Evolutionary conservation across 1,140 invertebrate species (phyloP).

Genomic region (Drosophila serrata): DNA sequence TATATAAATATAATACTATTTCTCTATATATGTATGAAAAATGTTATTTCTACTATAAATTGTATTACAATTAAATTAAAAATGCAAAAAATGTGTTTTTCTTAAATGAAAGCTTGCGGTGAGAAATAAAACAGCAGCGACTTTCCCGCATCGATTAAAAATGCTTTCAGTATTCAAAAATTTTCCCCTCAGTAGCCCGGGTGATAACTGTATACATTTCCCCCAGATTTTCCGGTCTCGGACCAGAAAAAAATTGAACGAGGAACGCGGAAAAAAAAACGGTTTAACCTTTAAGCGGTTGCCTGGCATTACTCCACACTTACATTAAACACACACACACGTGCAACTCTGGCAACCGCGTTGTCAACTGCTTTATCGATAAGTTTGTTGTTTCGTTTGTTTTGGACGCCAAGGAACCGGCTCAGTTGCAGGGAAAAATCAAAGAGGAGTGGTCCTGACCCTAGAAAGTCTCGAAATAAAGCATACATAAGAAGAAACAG

Average conservation of each 20-base stretch:
- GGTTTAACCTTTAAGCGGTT: constrained; percentile 22
- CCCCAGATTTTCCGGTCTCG: neutral
- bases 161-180: neutral
- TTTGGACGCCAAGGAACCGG: neutral
- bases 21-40: neutral
- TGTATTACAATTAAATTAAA: neutral
- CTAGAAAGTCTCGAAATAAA: neutral
- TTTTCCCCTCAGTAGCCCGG: constrained; percentile 4
- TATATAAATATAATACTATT: neutral
- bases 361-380: constrained; percentile 44
- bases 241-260: constrained; percentile 7
- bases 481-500: neutral
- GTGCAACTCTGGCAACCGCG: constrained; percentile 19
- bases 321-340: neutral
- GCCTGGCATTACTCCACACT: constrained; percentile 12
- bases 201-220: constrained; percentile 22
- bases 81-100: neutral
- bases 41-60: neutral
- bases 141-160: neutral
- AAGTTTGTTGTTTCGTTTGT: constrained; percentile 32
- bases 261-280: constrained; percentile 1
- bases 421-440: constrained; percentile 9
- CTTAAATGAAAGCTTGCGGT: neutral
- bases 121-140: neutral
- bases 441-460: constrained; percentile 4